A percentile compares a stretch with the other conserved stretches of the same genome.
Conservation (phyloP, 2,888 invertebrate species). For the Trichopoda pennipes region DNA sequence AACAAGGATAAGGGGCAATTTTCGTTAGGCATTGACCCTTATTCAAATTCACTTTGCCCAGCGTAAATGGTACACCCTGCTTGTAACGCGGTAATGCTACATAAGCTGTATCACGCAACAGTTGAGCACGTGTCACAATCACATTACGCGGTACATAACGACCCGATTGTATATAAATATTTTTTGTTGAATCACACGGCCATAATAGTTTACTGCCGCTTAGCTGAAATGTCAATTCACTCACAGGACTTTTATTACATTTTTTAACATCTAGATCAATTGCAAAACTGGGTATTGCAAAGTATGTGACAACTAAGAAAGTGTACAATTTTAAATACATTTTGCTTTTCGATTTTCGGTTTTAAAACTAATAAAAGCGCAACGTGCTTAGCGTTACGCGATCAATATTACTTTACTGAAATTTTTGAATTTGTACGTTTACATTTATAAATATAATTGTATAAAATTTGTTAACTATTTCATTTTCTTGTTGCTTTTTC, state of each 20-base stretch:
- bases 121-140: constrained; percentile 84
- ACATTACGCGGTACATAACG: constrained; percentile 84
- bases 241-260: constrained; percentile 73
- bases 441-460: constrained; percentile 61
- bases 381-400: constrained; percentile 20
- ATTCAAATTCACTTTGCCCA: constrained; percentile 83
- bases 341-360: neutral
- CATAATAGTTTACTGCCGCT: constrained; percentile 82
- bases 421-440: constrained; percentile 39
- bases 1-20: constrained; percentile 85
- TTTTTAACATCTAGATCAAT: constrained; percentile 64
- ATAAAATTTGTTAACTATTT: neutral
- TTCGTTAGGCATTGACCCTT: constrained; percentile 82
- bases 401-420: constrained; percentile 52
- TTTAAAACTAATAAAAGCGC: neutral
- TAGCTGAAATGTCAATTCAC: constrained; percentile 77
- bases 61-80: constrained; percentile 84
- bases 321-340: constrained; percentile 31
- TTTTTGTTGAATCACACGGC: constrained; percentile 84
- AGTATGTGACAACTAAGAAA: constrained; percentile 34
- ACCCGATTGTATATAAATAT: constrained; percentile 83
- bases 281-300: constrained; percentile 12
- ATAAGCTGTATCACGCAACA: constrained; percentile 83
- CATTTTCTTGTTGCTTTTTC: neutral
- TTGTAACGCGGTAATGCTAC: constrained; percentile 84